phyloP scores from a whole-genome alignment of 2,888 invertebrate genomes.

The Dryobota labecula region DNA sequence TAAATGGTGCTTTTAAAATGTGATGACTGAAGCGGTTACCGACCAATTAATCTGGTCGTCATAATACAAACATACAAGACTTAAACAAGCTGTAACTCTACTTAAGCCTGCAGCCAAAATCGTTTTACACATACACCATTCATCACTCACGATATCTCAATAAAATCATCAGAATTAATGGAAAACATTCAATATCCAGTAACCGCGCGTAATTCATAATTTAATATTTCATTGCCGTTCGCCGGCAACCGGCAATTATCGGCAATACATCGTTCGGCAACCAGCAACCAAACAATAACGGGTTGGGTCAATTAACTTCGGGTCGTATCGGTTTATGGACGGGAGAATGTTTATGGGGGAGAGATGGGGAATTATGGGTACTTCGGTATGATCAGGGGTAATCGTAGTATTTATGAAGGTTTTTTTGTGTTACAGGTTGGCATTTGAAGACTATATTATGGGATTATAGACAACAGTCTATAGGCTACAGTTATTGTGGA shows the following conservation, averaged over 20 bases:
- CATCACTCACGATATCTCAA: conserved; percentile 51
- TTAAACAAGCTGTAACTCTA: conserved; percentile 25
- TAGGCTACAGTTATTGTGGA: not conserved
- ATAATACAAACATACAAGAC: no score
- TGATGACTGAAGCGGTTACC: no score
- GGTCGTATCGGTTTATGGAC: conserved; percentile 54
- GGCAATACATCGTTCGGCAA: conserved; percentile 71
- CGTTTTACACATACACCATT: conserved; percentile 10
- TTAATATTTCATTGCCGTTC: conserved; percentile 62
- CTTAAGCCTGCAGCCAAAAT: conserved; percentile 8
- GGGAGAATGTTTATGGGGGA: conserved; percentile 46
- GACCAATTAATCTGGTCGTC: no score
- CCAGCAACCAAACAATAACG: conserved; percentile 57
- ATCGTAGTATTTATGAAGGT: conserved; percentile 14
- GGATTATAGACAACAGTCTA: no score
- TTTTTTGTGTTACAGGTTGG: not conserved
- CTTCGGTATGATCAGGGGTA: conserved; percentile 12
- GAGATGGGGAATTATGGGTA: conserved; percentile 42
- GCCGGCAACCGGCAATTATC: conserved; percentile 70
- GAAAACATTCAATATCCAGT: conserved; percentile 59
- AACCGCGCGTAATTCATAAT: conserved; percentile 55
- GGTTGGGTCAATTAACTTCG: conserved; percentile 70
- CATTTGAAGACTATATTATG: not conserved
- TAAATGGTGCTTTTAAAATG: not conserved
- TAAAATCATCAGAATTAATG: conserved; percentile 52